A percentile compares a stretch with the other conserved stretches of the same genome.
Conservation (phyloP, 2,888 invertebrate genomes). For the Sarcophaga subvicina region DNA sequence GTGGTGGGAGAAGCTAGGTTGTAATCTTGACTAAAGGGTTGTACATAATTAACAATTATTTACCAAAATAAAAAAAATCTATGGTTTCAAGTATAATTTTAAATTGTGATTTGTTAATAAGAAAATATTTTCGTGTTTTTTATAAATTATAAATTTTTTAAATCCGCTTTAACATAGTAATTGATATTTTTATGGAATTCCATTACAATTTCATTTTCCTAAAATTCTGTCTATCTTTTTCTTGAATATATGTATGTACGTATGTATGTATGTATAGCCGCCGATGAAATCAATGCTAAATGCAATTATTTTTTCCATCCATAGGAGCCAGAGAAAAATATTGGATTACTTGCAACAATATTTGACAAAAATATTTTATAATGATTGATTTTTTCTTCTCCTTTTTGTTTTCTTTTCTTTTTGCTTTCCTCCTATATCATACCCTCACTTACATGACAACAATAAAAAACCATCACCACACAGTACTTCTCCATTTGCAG, state of each 20-base stretch:
- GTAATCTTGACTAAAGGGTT: too few species aligned
- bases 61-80: too few species aligned
- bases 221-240: neutral
- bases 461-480: neutral
- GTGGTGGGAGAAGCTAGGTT: too few species aligned
- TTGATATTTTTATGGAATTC: neutral
- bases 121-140: too few species aligned
- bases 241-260: neutral
- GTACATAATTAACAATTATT: too few species aligned
- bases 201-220: conserved; percentile 3
- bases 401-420: too few species aligned
- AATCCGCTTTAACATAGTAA: neutral
- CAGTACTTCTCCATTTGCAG: too few species aligned
- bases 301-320: conserved; percentile 65
- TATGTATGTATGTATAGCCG: too few species aligned
- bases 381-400: conserved; percentile 35
- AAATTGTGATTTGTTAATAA: too few species aligned
- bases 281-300: conserved; percentile 64
- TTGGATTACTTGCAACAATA: conserved; percentile 52
- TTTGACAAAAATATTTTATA: conserved; percentile 59
- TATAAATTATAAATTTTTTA: too few species aligned
- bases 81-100: too few species aligned
- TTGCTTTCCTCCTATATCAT: too few species aligned
- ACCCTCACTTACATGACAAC: neutral
- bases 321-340: conserved; percentile 33